Base-by-base conservation (phyloP, 2,888 invertebrate genomes). In the Sepiola atlantica region DNA sequence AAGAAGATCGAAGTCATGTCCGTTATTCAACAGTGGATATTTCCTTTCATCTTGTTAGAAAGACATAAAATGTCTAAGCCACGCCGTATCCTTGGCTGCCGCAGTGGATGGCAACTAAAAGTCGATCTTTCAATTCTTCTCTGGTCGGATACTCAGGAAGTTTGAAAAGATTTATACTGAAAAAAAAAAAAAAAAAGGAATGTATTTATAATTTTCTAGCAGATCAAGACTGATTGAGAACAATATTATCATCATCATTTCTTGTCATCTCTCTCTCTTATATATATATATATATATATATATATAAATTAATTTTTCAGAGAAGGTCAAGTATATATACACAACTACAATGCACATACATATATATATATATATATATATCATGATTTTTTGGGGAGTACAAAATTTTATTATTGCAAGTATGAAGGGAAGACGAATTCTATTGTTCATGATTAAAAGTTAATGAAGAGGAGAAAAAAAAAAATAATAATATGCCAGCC, bases 81-180 rank as follows among this genome's bases (percentile, higher is more conserved):
- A 96, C 95, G 35, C 96, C 96, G 95, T 97, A 97, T 18, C 97
- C 97, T 94, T 96, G 96, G 94, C 96, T 96, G 28, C 97, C 97
- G 96, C 96, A 97, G 94, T 96, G 95, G 14, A 97, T 95, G 77
- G 97, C 97, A 16, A 97, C 95, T 35, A 95, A 94, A 54, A 97
- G 94, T 91, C 96, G 95, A 91, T 97, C 95, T 77, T 94, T 93
- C 45, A 97, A 95, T 55, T 96, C 96, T 55, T 95, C 95, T 94
- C 96, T 96, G 28, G 95, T 96, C 8, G 96, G 95, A 94, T 97
- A 97, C 57, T 96, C 96, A 35, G 97, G 97, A 91, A 97, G 94
- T 61, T 96, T 96, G 94, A 97, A 95, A 91, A 97, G 95, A 94
- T 97, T 97, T 93, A 97, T 96, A 94, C 97, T 97, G 96, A 94